Evolutionary conservation across 2,113 vertebrate genomes (phyloP).

Genomic region (Anoplopoma fimbria): DNA sequence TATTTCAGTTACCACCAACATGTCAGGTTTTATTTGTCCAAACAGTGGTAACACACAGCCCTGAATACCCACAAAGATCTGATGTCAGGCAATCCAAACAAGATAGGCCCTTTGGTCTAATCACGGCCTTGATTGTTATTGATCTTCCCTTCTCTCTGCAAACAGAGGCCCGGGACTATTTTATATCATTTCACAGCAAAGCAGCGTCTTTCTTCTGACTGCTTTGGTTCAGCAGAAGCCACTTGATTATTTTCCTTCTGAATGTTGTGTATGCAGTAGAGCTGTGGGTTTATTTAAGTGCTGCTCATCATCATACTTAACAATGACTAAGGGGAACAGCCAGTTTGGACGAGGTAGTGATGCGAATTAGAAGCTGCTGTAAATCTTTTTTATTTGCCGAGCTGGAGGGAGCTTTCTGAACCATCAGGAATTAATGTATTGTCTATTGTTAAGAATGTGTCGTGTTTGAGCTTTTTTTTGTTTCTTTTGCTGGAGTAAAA

Average conservation of each 20-base stretch:
- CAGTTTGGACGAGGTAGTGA: slow-evolving; percentile 25
- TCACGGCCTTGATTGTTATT: slow-evolving; percentile 54
- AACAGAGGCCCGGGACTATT: slow-evolving; percentile 35
- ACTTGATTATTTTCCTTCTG: slow-evolving; percentile 15
- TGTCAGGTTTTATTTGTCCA: slow-evolving; percentile 47
- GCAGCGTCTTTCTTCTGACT: slow-evolving; percentile 6
- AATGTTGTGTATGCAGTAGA: neutral
- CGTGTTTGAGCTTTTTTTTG: neutral
- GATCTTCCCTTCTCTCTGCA: slow-evolving; percentile 51
- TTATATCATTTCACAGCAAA: slow-evolving; percentile 43
- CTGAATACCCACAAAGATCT: slow-evolving; percentile 25
- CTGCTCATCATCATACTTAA: slow-evolving; percentile 38
- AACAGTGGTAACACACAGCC: slow-evolving; percentile 14
- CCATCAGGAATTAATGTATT: neutral
- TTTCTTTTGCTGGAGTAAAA: no score
- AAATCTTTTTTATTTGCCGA: slow-evolving; percentile 27
- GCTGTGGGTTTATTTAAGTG: slow-evolving; percentile 47
- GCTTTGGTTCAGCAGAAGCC: slow-evolving; percentile 2
- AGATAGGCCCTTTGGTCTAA: slow-evolving; percentile 34
- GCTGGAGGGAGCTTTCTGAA: slow-evolving; percentile 21
- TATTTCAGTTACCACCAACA: slow-evolving; percentile 27
- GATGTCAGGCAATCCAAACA: slow-evolving; percentile 37
- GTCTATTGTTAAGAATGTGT: slow-evolving; percentile 26
- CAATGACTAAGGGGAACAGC: slow-evolving; percentile 50
- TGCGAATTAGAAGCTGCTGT: slow-evolving; percentile 35